Base-by-base conservation (phyloP, 2,113 vertebrate species). In the Macquaria australasica region DNA sequence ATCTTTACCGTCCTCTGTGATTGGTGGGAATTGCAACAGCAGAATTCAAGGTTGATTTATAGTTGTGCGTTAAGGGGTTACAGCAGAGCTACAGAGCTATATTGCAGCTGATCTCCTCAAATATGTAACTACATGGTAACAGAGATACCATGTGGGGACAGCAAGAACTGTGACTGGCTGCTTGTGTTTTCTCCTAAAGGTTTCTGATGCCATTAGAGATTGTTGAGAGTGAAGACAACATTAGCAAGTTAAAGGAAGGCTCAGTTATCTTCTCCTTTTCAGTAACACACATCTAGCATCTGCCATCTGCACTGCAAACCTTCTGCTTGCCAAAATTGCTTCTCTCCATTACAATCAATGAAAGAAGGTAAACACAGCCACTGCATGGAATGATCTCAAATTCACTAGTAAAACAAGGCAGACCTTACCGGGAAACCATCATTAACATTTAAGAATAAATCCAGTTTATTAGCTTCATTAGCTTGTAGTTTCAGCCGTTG, bases 31-130 rank as follows among this genome's bases (percentile, higher is more conserved):
- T 5, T 72, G 53, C 68, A 68, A 64, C 34, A 45, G 48, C 15
- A 20, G 2, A 45, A 43, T 66, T 64, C 56, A 58, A 66, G 39
- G 20, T n/a, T 74, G 60, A 74, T 74, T 56, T 67, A 72, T 53
- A 41, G 2, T 28, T 71, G 8, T 48, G 37, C 0, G 14, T 69
- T 50, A 16, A 21, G 39, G 15, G n/a, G 10, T 25, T 53, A 53
- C 23, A 37, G 12, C n/a, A n/a, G 4, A 59, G 55, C 31, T 15
- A 39, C 21, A 39, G 50, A 41, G 31, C 34, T 21, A 6, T 43
- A 5, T 11, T 1, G 12, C 4, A 37, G 18, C 31, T n/a, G 20
- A 55, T 31, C 18, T 62, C 43, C 43, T 50, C 3, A 70, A 37
- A 70, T 51, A 28, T 50, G 45, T 43, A 50, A 31, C 16, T 31